Percentiles rank a stretch among this genome's conserved stretches.
Conservation (phyloP, 92 coral and sea anemone species). For the Paragorgia papillata region DNA sequence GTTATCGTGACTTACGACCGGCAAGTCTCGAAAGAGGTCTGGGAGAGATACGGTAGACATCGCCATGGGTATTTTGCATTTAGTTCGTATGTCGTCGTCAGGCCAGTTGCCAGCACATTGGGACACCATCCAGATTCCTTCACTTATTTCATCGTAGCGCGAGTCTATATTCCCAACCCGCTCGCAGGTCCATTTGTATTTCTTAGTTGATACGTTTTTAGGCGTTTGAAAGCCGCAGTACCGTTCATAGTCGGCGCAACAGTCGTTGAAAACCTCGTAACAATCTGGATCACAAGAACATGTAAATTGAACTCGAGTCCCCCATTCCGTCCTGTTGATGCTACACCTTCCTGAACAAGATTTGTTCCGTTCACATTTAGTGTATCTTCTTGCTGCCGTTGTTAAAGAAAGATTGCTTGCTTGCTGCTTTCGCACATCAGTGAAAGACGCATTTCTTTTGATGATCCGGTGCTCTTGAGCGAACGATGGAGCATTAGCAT, state of each 20-base stretch:
- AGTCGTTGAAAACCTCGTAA: conserved; percentile 45
- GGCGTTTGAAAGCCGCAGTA: conserved; percentile 29
- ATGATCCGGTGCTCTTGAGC: not conserved
- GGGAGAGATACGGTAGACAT: not conserved
- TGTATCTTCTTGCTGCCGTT: not conserved
- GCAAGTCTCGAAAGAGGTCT: conserved; percentile 10
- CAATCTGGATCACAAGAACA: conserved; percentile 42
- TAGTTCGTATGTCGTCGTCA: conserved; percentile 11
- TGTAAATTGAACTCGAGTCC: not conserved
- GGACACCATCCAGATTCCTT: conserved; percentile 50
- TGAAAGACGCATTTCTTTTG: not conserved
- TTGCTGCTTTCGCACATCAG: not conserved
- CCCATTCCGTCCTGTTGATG: conserved; percentile 1
- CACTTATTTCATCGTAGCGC: not conserved
- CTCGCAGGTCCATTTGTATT: conserved; percentile 26
- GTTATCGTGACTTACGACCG: conserved; percentile 21
- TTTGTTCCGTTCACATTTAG: not conserved
- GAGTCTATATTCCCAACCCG: conserved; percentile 7
- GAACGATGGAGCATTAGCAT: not conserved
- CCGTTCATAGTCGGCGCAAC: conserved; percentile 49
- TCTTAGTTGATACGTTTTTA: conserved; percentile 1
- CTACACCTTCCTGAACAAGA: conserved; percentile 8
- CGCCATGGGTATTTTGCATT: conserved; percentile 38
- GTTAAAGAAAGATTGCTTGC: not conserved
- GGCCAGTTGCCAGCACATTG: conserved; percentile 50